Evolutionary conservation across 2,888 invertebrate genomes (phyloP), one percentile per base, ranked within the genome.

Genomic region (Xylota sylvarum): DNA sequence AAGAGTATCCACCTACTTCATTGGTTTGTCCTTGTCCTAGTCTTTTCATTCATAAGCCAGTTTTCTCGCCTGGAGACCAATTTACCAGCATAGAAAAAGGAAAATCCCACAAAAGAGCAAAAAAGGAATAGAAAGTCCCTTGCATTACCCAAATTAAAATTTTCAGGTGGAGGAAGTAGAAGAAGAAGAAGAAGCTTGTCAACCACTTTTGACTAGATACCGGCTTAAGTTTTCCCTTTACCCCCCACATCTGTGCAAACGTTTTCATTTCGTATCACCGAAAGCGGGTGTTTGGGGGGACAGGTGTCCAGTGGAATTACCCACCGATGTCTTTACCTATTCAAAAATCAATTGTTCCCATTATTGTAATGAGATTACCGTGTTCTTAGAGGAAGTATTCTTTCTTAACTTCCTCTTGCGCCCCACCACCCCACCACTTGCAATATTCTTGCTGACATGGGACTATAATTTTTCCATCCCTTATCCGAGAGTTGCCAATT

Each of bases 321-420:
- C 58, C 65, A 55, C 40, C 77, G 32, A 64, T 70, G 77, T 82
- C 82, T 67, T 72, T 73, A 79, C 19, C 78, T 79, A 80, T 76
- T 85, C 84, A 85, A 85, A 85, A 85, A 85, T 85, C 84, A 85
- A 85, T 85, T 85, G 84, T 85, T 85, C 84, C 80, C 84, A 85
- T 85, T 85, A 85, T 80, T 80, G 80, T 85, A 85, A 85, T 85
- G 80, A 80, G 84, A 85, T 85, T 85, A 80, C 80, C 70, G 50
- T 76, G 23, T 46, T 74, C 74, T 77, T 27, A 30, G 46, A 17
- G 10, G 17, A 17, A 67, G 55, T 19, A 10, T 1, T 14, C n/a
- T 50, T 5, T 19, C 6, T 46, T 37, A 30, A 19, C 58, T 72
- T 19, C 4, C 32, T 9, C 6, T 1, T n/a, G n/a, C n/a, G n/a